A percentile compares a stretch with the other conserved stretches of the same genome.
These are phyloP conservation scores for Aphelenchoides fujianensis DNA, from an alignment of 1,140 invertebrate genomes.

Conservation along the genomic window DNA sequence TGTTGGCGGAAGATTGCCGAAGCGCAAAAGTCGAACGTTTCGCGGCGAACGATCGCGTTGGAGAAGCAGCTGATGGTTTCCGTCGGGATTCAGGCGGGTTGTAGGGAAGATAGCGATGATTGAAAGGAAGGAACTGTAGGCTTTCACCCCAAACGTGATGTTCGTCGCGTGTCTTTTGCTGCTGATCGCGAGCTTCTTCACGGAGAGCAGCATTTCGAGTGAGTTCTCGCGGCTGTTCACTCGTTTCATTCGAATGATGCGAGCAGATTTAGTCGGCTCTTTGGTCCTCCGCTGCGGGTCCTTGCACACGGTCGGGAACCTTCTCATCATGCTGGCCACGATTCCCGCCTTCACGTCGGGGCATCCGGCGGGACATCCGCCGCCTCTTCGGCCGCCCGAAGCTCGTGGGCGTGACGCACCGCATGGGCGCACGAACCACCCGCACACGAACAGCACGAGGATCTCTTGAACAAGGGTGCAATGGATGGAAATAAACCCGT, in stretches of 20 bases:
- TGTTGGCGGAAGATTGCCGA: background rate
- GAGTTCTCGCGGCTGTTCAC: background rate
- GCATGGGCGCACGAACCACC: too few species aligned
- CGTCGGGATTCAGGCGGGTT: background rate
- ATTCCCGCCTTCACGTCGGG: background rate
- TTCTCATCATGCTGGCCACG: background rate
- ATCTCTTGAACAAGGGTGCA: background rate
- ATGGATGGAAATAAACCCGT: too few species aligned
- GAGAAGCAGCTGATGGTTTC: background rate
- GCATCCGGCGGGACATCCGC: background rate
- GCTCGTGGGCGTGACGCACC: background rate
- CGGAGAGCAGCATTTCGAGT: background rate
- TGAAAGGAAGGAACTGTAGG: background rate
- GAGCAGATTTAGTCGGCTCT: background rate
- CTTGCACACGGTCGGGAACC: background rate
- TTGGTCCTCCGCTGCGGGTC: background rate
- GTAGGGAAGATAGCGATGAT: background rate
- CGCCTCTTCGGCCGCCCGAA: background rate
- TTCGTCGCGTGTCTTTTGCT: background rate
- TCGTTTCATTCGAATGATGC: background rate
- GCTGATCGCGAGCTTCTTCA: background rate
- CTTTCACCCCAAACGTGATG: background rate
- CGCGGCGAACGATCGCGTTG: background rate
- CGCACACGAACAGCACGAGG: constrained; percentile 1
- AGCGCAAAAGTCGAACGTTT: background rate